Base-by-base conservation (phyloP, 2,888 invertebrate genomes). In the Eurois occulta region DNA sequence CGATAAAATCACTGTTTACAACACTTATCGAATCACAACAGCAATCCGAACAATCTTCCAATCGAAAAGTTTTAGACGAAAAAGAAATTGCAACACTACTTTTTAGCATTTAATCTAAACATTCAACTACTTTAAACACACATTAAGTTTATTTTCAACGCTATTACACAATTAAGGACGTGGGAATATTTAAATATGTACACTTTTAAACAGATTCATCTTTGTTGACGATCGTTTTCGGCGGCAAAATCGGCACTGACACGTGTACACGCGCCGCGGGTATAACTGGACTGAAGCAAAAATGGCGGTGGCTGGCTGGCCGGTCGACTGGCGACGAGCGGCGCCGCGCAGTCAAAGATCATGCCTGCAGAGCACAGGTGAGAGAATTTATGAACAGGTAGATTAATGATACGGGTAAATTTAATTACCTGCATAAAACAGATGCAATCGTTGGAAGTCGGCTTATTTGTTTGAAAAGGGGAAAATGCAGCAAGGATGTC, bases 241-340 rank as follows among this genome's bases (percentile, higher is more conserved):
- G 81, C 85, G 85, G 85, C 75, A 85, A 74, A 86, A 70, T 86
- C 87, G 74, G 55, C 87, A 77, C 80, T 84, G 75, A 90, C 84
- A 92, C 95, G 92, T 90, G 72, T 88, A n/a, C 80, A 13, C 89
- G 64, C 87, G 38, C 77, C 88, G 86, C 90, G 90, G 85, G 87
- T 92, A 84, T 93, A 94, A 94, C 95, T 93, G 94, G 94, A 96
- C 95, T 95, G 94, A 91, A 68, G 87, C 88, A 92, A 93, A 94
- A 93, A 94, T 95, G 95, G 94, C 94, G 93, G 89, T 77, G 66
- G 88, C 69, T 48, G 80, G 78, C 87, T 81, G 84, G 88, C 84
- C 86, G 84, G 80, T 77, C 83, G 84, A 72, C 87, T 84, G 84
- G 75, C 77, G 83, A 86, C 90, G 87, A 91, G 81, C 87, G 86